Conservation (phyloP, 2,113 vertebrate species). For the Strix aluco region DNA sequence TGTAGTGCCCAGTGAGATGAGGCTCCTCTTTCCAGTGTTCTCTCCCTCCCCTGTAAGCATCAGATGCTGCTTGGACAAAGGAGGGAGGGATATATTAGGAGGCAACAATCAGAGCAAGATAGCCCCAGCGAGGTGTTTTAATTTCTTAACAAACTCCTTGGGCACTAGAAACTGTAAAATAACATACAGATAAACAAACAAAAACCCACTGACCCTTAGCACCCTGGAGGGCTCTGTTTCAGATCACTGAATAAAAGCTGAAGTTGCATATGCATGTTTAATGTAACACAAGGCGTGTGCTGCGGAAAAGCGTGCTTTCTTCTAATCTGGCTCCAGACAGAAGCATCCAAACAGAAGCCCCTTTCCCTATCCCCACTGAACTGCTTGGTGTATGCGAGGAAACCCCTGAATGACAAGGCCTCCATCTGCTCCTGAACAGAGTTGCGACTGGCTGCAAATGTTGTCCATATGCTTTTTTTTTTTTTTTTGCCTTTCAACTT, state of each 20-base stretch:
- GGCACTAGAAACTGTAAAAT: slow-evolving; percentile 29
- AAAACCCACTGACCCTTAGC: slow-evolving; percentile 33
- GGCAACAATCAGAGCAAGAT: not conserved
- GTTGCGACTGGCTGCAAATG: slow-evolving; percentile 60
- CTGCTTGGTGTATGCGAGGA: slow-evolving; percentile 23
- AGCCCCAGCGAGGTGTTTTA: not conserved
- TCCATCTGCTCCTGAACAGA: slow-evolving; percentile 57
- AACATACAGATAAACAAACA: slow-evolving; percentile 53
- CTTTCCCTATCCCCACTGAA: slow-evolving; percentile 45
- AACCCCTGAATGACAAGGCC: slow-evolving; percentile 60
- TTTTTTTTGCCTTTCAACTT: slow-evolving; percentile 2
- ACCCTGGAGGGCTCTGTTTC: slow-evolving; percentile 30
- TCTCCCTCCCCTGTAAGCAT: not conserved
- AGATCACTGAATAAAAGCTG: slow-evolving; percentile 35
- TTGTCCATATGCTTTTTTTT: slow-evolving; percentile 63
- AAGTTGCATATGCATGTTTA: slow-evolving; percentile 57
- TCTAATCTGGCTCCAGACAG: slow-evolving; percentile 60
- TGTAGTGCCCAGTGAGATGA: not conserved
- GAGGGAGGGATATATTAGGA: not conserved
- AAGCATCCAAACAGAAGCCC: slow-evolving; percentile 61
- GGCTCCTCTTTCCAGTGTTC: not conserved
- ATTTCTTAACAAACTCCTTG: slow-evolving; percentile 35
- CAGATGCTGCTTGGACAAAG: fast-evolving
- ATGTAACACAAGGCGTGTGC: slow-evolving; percentile 38
- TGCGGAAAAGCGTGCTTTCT: not conserved